Evolutionary conservation across 2,888 invertebrate genomes (phyloP).

Genomic region (Fragum fragum): DNA sequence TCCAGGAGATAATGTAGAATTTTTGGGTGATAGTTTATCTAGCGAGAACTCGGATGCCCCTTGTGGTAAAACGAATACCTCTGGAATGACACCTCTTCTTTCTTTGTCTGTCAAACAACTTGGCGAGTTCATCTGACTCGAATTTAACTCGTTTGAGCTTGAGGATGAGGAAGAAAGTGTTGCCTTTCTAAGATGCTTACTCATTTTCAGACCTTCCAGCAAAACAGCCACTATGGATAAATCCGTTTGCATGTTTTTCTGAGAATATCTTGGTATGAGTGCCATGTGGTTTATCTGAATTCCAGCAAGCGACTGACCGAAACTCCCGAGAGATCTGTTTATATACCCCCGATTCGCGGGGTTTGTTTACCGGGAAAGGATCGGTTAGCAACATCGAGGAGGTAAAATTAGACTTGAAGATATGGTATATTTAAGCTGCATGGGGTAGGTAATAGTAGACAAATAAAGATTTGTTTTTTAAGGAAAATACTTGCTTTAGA

Average conservation of each 20-base stretch:
- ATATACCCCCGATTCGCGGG: no score
- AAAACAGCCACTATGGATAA: not conserved
- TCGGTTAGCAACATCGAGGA: no score
- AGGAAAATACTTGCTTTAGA: no score
- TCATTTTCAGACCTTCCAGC: not conserved
- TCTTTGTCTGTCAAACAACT: not conserved
- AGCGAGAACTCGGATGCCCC: not conserved
- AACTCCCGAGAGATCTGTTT: no score
- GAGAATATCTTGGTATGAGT: not conserved
- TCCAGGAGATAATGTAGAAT: not conserved
- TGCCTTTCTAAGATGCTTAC: not conserved
- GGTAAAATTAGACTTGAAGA: no score
- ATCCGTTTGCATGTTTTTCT: not conserved
- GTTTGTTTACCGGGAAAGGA: no score
- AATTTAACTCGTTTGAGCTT: not conserved
- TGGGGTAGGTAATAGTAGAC: no score
- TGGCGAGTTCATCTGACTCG: not conserved
- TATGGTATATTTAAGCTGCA: no score
- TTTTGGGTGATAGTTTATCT: not conserved
- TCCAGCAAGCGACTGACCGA: not conserved
- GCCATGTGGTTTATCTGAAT: not conserved
- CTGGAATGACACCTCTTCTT: not conserved
- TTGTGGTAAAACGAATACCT: not conserved
- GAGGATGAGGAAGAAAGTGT: not conserved
- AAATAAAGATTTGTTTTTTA: no score